Percentiles rank a stretch among this genome's conserved stretches.
Conservation (phyloP, 2,888 invertebrate species). For the Eurytoma adleriae region DNA sequence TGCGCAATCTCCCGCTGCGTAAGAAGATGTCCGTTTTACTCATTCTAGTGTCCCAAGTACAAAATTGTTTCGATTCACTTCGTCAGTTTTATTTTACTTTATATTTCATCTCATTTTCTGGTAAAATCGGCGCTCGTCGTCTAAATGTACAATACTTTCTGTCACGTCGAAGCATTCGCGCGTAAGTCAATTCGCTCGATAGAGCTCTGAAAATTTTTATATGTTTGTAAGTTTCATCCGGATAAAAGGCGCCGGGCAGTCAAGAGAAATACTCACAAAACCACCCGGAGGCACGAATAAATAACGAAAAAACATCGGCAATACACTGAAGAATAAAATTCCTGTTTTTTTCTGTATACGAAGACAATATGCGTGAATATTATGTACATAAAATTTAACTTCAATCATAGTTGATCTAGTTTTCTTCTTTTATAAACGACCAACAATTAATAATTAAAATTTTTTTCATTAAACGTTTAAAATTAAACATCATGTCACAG, state of each 20-base stretch:
- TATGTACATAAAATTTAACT: constrained; percentile 53
- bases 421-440: constrained; percentile 34
- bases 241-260: constrained; percentile 42
- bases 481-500: constrained; percentile 70
- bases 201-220: constrained; percentile 34
- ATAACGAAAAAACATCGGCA: constrained; percentile 52
- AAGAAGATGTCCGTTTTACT: constrained; percentile 40
- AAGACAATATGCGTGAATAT: constrained; percentile 44
- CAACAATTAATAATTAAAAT: constrained; percentile 51
- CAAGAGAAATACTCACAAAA: constrained; percentile 36
- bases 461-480: constrained; percentile 61
- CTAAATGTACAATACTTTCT: constrained; percentile 4
- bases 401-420: constrained; percentile 43
- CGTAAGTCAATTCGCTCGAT: not conserved
- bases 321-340: constrained; percentile 43
- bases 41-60: constrained; percentile 50
- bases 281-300: constrained; percentile 46
- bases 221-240: constrained; percentile 16
- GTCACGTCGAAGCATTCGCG: not conserved
- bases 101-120: constrained; percentile 30
- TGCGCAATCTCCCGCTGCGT: constrained; percentile 44
- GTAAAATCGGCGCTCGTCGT: constrained; percentile 46
- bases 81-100: constrained; percentile 4
- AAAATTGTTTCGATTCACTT: constrained; percentile 50
- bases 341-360: constrained; percentile 22